phyloP scores from a whole-genome alignment of 2,113 vertebrate genomes.

The Nothoprocta perdicaria region DNA sequence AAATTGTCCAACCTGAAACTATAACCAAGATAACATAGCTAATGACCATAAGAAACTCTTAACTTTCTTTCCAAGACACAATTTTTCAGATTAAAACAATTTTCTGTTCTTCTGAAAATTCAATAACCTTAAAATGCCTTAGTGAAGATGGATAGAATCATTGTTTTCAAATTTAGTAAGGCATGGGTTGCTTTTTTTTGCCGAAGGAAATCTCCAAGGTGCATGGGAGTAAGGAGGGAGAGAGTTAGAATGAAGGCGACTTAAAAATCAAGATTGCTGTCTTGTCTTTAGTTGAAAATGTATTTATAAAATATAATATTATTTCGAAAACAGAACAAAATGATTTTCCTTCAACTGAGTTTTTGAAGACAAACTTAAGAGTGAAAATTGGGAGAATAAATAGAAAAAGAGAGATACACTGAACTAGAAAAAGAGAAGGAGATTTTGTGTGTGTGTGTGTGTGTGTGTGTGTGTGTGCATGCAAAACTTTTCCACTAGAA shows the following conservation, averaged over 20 bases:
- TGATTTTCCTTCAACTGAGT: not conserved
- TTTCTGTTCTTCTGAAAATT: not conserved
- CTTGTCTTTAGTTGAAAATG: not conserved
- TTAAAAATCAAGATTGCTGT: not conserved
- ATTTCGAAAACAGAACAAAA: not conserved
- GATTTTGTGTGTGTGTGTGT: not conserved
- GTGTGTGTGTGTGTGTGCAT: not conserved
- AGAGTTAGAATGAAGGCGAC: not conserved
- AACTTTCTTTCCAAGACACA: not conserved
- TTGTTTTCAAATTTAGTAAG: not conserved
- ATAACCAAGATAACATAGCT: not conserved
- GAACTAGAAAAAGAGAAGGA: not conserved
- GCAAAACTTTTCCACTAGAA: constrained; percentile 57
- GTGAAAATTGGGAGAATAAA: not conserved
- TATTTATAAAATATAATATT: not conserved
- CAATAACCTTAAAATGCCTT: not conserved
- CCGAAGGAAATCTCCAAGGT: not conserved
- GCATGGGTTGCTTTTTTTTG: not conserved
- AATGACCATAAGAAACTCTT: not conserved
- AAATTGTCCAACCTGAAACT: not conserved
- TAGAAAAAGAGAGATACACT: not conserved
- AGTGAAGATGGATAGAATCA: fast-evolving
- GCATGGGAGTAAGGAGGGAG: not conserved
- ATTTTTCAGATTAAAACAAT: not conserved
- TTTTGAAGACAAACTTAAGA: not conserved